Conservation (phyloP, 2,888 invertebrate genomes). For the Diarsia dahlii region DNA sequence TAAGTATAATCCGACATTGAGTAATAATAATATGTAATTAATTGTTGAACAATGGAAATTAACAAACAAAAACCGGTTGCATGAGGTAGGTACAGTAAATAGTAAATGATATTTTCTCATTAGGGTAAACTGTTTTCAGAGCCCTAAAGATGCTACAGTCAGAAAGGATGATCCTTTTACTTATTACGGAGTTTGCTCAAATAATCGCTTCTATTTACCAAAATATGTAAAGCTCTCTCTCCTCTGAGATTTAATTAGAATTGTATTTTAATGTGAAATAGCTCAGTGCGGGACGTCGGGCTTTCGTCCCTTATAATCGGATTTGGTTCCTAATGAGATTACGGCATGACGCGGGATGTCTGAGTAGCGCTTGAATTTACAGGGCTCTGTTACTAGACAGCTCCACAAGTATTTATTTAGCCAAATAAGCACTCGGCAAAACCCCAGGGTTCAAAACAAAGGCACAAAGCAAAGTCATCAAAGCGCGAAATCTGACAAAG, state of each 20-base stretch:
- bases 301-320: conserved; percentile 76
- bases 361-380: conserved; percentile 41
- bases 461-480: conserved; percentile 31
- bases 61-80: conserved; percentile 13
- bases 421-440: conserved; percentile 41
- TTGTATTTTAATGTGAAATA: conserved; percentile 73
- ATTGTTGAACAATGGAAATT: conserved; percentile 16
- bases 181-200: conserved; percentile 31
- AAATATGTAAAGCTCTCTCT: conserved; percentile 59
- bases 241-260: conserved; percentile 71
- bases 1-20: conserved; percentile 33
- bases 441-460: conserved; percentile 30
- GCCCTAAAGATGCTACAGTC: conserved; percentile 9
- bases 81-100: not conserved
- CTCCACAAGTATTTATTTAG: conserved; percentile 36
- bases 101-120: conserved; percentile 7
- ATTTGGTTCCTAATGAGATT: conserved; percentile 79
- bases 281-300: conserved; percentile 55
- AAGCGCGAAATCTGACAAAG: conserved; percentile 21
- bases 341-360: conserved; percentile 65
- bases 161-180: conserved; percentile 23
- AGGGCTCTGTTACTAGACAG: conserved; percentile 40
- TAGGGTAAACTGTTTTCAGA: conserved; percentile 6
- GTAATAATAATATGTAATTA: conserved; percentile 37
- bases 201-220: conserved; percentile 45